These are phyloP conservation scores for Caretta caretta DNA, from an alignment of 2,113 vertebrate genomes.

Conservation along the genomic window DNA sequence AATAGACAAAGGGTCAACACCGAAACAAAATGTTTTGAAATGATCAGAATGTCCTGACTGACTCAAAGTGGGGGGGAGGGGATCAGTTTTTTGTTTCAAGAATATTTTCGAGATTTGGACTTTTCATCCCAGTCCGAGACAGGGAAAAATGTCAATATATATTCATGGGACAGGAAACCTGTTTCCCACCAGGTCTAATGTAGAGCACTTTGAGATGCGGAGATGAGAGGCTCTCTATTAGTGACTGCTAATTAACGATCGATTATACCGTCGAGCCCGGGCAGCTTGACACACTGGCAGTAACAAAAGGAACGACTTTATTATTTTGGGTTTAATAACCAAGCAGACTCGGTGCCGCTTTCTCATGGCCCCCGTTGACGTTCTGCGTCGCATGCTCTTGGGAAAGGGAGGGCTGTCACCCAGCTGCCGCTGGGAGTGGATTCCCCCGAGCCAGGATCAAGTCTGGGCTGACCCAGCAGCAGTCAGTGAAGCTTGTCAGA, in stretches of 20 bases:
- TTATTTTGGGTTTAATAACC: not conserved
- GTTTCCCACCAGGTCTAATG: not conserved
- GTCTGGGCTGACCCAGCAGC: not conserved
- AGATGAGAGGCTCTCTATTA: not conserved
- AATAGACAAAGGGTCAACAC: not conserved
- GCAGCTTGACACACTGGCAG: not conserved
- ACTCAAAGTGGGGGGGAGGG: not conserved
- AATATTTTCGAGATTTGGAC: not conserved
- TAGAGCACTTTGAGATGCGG: not conserved
- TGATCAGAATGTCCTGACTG: not conserved
- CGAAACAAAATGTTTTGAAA: not conserved
- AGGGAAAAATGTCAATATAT: not conserved
- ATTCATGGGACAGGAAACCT: not conserved
- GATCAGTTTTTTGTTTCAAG: not conserved
- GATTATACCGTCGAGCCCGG: not conserved
- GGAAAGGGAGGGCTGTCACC: not conserved
- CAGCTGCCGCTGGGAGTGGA: not conserved
- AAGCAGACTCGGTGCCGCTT: not conserved
- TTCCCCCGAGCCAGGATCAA: not conserved
- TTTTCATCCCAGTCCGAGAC: not conserved
- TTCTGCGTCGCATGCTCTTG: not conserved
- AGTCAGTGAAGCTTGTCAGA: not conserved
- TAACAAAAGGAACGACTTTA: not conserved
- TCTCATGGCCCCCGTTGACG: not conserved
- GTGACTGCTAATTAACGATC: not conserved